Percentiles rank a stretch among this genome's conserved stretches.
These are phyloP conservation scores for Spongilla lacustris DNA, from an alignment of 37 sponge, comb jelly and placozoan genomes.

Conservation along the genomic window DNA sequence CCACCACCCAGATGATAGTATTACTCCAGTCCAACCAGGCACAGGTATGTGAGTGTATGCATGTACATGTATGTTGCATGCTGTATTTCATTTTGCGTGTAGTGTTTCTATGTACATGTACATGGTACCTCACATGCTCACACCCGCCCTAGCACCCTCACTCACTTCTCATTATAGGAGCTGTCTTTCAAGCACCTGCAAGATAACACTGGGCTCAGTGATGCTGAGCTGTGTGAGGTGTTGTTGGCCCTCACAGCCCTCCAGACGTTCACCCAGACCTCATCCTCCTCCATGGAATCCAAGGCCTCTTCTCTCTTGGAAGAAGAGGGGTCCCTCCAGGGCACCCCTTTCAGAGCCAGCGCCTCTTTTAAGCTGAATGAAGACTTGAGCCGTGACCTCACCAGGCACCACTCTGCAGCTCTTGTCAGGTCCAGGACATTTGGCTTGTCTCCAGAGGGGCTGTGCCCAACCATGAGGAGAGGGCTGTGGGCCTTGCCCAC, in stretches of 20 bases:
- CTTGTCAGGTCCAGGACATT: background rate
- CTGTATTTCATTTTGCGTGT: too few relatives aligned
- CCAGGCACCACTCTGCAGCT: background rate
- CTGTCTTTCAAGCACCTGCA: background rate
- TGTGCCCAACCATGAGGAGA: background rate
- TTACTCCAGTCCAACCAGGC: slow-evolving; percentile 62
- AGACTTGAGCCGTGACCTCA: slow-evolving; percentile 6
- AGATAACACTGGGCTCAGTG: slow-evolving; percentile 19
- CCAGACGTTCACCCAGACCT: background rate
- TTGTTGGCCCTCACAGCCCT: slow-evolving; percentile 38
- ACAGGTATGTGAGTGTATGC: slow-evolving; percentile 26
- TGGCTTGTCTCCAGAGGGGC: background rate
- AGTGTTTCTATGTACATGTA: too few relatives aligned
- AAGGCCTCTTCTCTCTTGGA: background rate
- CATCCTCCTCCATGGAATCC: background rate
- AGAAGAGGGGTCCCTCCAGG: background rate
- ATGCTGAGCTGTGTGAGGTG: slow-evolving; percentile 36
- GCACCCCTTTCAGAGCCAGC: slow-evolving; percentile 24
- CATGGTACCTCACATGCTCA: too few relatives aligned
- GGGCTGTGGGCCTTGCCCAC: slow-evolving; percentile 36
- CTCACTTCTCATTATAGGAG: background rate
- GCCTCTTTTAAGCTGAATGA: slow-evolving; percentile 36
- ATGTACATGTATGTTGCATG: background rate
- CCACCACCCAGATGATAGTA: slow-evolving; percentile 78
- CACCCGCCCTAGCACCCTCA: too few relatives aligned